Evolutionary conservation across 2,113 vertebrate species (phyloP), one percentile per base, ranked within the genome.

Genomic region (Campylorhamphus procurvoides): DNA sequence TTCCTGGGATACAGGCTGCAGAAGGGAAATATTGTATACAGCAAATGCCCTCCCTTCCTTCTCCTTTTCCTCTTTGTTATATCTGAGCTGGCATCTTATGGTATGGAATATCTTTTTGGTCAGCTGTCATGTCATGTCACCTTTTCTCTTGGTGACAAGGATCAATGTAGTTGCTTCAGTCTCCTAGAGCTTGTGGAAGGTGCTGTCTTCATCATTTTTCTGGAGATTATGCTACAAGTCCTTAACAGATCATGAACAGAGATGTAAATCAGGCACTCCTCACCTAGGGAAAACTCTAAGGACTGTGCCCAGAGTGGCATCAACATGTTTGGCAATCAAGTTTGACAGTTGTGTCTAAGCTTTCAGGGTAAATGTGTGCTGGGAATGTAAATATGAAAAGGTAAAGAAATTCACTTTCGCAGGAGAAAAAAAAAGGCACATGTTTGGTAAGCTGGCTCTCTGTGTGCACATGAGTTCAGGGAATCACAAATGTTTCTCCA

Each of bases 361-460:
- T 91, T 78, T 84, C 62, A 42, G 58, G 49, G 31, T 91, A 64
- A 72, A 46, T 11, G 3, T 84, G 86, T 90, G 63, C 50, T 84
- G 60, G 55, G 68, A 90, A 90, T 59, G 35, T 88, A 94, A 94
- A 76, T 87, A 83, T 52, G 53, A 93, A 93, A 92, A 83, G 37
- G 53, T 82, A 86, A 90, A 62, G 37, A 63, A 73, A 76, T 52
- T 37, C 0, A 0, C 29, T 85, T 76, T 66, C 66, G 67, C 73
- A 93, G 12, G 35, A 22, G 23, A 20, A 75, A 56, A 42, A 10
- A 56, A 68, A 58, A 50, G 1, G 14, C 10, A 42, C 35, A 64
- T n/a, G 12, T 84, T 84, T 73, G 66, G 63, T 27, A 87, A 55
- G 11, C 25, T 62, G 37, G 12, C 81, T 60, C 52, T 58, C 4